A percentile compares a stretch with the other conserved stretches of the same genome.
phyloP scores from a whole-genome alignment of 2,888 invertebrate species.

The Diarsia dahlii region DNA sequence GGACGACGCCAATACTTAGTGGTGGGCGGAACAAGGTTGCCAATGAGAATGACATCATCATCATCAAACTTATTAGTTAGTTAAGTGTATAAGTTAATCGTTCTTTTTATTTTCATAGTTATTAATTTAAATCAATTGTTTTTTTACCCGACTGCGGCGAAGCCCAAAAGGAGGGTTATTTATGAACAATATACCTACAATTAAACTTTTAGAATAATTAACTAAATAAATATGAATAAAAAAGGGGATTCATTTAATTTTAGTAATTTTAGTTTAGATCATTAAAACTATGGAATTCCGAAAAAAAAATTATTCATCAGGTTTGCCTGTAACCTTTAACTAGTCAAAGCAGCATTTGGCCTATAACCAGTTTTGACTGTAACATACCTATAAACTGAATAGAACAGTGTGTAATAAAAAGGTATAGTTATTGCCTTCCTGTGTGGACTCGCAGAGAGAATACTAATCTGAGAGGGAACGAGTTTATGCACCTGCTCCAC shows the following conservation, averaged over 20 bases:
- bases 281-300: not conserved
- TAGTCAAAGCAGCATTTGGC: not conserved
- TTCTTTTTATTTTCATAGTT: not conserved
- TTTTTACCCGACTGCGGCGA: too few relatives aligned
- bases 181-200: too few relatives aligned
- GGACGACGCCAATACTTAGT: not conserved
- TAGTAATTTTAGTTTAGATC: not conserved
- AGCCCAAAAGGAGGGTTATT: too few relatives aligned
- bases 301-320: not conserved
- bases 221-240: too few relatives aligned
- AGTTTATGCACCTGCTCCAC: slow-evolving; percentile 19
- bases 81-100: not conserved
- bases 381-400: slow-evolving; percentile 56
- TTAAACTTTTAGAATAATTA: too few relatives aligned
- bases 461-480: slow-evolving; percentile 63
- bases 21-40: not conserved
- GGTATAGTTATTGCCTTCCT: slow-evolving; percentile 69
- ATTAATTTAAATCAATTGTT: too few relatives aligned
- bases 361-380: not conserved
- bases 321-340: too few relatives aligned
- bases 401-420: slow-evolving; percentile 68
- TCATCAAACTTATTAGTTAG: not conserved
- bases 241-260: too few relatives aligned
- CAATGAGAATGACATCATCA: not conserved
- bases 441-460: slow-evolving; percentile 58